These are phyloP conservation scores for Leptatherina wallacei DNA, from an alignment of 2,797 vertebrate species.

Conservation along the genomic window DNA sequence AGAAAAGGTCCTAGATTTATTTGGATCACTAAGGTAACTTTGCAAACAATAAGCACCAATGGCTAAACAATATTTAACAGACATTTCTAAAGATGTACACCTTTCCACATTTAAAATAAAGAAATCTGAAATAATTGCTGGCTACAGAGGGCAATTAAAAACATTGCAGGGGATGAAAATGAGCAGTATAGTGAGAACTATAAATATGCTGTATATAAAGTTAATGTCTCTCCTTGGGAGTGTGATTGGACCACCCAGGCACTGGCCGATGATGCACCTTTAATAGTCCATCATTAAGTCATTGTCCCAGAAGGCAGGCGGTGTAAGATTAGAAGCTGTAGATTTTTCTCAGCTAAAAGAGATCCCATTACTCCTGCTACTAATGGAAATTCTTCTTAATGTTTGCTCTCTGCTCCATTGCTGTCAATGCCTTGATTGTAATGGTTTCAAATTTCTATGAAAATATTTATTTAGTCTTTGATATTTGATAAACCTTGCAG, in stretches of 20 bases:
- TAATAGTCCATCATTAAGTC: slow-evolving; percentile 57
- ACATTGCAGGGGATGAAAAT: neutral
- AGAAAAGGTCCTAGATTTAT: no score
- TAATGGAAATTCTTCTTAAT: slow-evolving; percentile 61
- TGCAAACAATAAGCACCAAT: neutral
- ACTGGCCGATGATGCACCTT: slow-evolving; percentile 53
- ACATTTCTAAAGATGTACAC: neutral
- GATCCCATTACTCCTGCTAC: slow-evolving; percentile 66
- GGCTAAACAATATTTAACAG: neutral
- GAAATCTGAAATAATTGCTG: neutral
- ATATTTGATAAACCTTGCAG: neutral
- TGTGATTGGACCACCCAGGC: slow-evolving; percentile 51
- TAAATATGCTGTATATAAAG: slow-evolving; percentile 7
- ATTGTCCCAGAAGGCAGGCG: slow-evolving; percentile 47
- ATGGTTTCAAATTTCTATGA: slow-evolving; percentile 9
- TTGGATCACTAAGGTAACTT: neutral
- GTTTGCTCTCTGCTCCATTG: slow-evolving; percentile 18
- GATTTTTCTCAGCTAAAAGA: slow-evolving; percentile 65
- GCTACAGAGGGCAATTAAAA: neutral
- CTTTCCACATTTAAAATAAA: neutral
- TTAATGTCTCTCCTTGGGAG: slow-evolving; percentile 18
- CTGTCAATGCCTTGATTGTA: slow-evolving; percentile 9
- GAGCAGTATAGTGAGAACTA: neutral
- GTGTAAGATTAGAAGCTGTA: slow-evolving; percentile 70
- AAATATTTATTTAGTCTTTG: neutral